A percentile compares a stretch with the other conserved stretches of the same genome.
Evolutionary conservation across 1,140 invertebrate species (phyloP).

Genomic region (Leptinotarsa undecemlineata): DNA sequence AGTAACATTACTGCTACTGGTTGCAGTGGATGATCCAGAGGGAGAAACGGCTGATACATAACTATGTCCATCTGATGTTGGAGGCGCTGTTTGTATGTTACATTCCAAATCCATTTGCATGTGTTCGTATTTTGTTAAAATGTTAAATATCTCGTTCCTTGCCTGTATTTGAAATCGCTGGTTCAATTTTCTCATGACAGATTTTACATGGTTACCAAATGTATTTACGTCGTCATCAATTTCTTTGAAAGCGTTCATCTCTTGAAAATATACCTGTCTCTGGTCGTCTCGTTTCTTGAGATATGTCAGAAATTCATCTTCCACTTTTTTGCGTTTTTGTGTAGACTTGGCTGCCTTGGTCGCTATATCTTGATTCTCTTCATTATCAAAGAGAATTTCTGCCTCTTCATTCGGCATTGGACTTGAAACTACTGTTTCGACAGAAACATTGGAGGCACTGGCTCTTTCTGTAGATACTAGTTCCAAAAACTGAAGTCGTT

Average conservation of each 20-base stretch:
- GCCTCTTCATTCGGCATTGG: not conserved
- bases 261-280: not conserved
- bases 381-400: not conserved
- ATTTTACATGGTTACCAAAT: slow-evolving; percentile 8
- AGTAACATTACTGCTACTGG: slow-evolving; percentile 1
- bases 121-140: slow-evolving; percentile 10
- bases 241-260: not conserved
- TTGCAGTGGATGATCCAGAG: not conserved
- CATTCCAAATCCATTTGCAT: not conserved
- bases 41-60: not conserved
- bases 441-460: slow-evolving; percentile 10
- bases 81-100: slow-evolving; percentile 1
- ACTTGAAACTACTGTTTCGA: slow-evolving; percentile 10
- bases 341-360: not conserved
- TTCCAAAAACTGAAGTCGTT: slow-evolving; percentile 9
- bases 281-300: not conserved
- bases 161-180: slow-evolving; percentile 1
- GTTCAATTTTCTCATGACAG: slow-evolving; percentile 1
- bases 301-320: not conserved
- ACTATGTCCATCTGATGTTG: not conserved
- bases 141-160: slow-evolving; percentile 2
- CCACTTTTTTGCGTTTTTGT: not conserved
- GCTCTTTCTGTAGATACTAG: slow-evolving; percentile 17
- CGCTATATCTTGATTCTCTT: not conserved
- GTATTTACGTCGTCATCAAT: not conserved